phyloP scores from a whole-genome alignment of 2,888 invertebrate genomes.

The Reticulitermes lucifugus region DNA sequence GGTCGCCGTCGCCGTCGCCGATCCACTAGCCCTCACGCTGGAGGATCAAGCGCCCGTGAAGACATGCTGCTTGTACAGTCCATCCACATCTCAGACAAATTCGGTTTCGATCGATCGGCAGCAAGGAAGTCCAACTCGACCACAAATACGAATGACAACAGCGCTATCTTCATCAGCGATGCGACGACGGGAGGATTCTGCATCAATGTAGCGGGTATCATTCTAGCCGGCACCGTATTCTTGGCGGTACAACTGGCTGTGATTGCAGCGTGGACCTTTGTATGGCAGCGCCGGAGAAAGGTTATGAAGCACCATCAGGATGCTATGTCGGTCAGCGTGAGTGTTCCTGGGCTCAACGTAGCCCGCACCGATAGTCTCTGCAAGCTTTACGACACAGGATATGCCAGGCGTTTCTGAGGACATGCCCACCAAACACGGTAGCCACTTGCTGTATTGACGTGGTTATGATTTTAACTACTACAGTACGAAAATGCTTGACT shows the following conservation, averaged over 20 bases:
- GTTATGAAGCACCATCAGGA: conserved; percentile 69
- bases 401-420: conserved; percentile 73
- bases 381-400: conserved; percentile 90
- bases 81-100: conserved; percentile 93
- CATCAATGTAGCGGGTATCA: conserved; percentile 82
- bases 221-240: conserved; percentile 88
- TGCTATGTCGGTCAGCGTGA: conserved; percentile 70
- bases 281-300: conserved; percentile 82
- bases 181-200: conserved; percentile 65
- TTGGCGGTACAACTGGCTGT: conserved; percentile 88
- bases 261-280: conserved; percentile 89
- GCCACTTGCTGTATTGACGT: neutral
- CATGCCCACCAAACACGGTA: neutral
- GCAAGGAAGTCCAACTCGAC: conserved; percentile 63
- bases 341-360: conserved; percentile 70
- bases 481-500: conserved; percentile 11
- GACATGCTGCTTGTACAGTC: conserved; percentile 90
- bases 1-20: conserved; percentile 63
- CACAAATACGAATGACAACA: conserved; percentile 66
- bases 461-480: neutral
- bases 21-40: conserved; percentile 56
- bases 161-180: conserved; percentile 76
- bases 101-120: conserved; percentile 82
- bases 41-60: conserved; percentile 69
- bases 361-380: conserved; percentile 81